phyloP scores from a whole-genome alignment of 2,113 vertebrate genomes.

The Cyprichromis sp. region DNA sequence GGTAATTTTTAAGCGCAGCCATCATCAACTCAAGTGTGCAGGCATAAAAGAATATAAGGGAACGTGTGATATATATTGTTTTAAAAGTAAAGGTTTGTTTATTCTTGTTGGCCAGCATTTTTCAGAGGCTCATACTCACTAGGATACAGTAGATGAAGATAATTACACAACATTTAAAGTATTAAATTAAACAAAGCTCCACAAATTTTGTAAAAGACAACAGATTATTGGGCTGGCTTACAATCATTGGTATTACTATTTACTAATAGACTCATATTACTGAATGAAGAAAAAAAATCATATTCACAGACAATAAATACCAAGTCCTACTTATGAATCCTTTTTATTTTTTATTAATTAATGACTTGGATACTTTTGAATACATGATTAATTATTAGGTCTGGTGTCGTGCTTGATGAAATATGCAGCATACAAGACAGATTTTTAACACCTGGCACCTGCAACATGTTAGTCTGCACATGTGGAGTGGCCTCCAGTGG shows the following conservation, averaged over 20 bases:
- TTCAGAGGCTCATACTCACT: neutral
- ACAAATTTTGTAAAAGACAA: neutral
- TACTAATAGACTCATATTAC: neutral
- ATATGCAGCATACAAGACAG: neutral
- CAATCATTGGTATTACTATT: neutral
- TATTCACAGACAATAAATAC: neutral
- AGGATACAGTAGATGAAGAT: neutral
- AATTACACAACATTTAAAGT: neutral
- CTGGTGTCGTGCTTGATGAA: neutral
- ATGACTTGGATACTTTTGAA: neutral
- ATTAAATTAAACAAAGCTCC: neutral
- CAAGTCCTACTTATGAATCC: neutral
- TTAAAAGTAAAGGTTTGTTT: neutral
- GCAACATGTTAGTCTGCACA: neutral
- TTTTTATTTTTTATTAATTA: neutral
- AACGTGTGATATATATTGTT: neutral
- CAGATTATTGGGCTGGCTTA: neutral
- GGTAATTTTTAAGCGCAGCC: neutral
- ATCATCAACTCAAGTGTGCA: neutral
- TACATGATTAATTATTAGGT: neutral
- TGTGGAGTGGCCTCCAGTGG: neutral
- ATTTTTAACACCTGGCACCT: neutral
- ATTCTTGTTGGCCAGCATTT: neutral
- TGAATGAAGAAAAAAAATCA: neutral
- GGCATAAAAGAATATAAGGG: neutral